Conservation (phyloP, 2,888 invertebrate species). For the Eristalis arbustorum region DNA sequence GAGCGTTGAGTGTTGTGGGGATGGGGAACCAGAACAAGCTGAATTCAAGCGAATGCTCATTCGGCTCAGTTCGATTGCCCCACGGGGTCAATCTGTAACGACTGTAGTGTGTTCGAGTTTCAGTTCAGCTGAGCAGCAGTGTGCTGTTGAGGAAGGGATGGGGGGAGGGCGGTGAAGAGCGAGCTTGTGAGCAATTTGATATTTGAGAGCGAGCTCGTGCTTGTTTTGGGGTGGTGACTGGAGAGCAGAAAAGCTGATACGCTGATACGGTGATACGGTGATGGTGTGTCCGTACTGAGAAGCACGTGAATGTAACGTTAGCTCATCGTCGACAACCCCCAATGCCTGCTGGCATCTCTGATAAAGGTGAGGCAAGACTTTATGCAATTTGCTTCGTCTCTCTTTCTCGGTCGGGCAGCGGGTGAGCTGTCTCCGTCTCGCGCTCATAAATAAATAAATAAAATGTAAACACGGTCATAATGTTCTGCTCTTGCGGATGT, state of each 20-base stretch:
- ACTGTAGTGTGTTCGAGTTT: not conserved
- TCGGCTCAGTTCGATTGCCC: not conserved
- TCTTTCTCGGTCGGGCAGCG: not conserved
- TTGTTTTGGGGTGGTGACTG: not conserved
- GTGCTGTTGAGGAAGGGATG: too few species aligned
- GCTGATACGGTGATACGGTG: too few species aligned
- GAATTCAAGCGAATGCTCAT: not conserved
- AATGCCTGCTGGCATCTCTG: not conserved
- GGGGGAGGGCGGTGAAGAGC: not conserved
- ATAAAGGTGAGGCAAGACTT: slow-evolving; percentile 33
- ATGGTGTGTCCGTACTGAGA: not conserved
- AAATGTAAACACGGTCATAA: slow-evolving; percentile 55
- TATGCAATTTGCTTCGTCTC: slow-evolving; percentile 12
- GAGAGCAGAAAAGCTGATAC: slow-evolving; percentile 22
- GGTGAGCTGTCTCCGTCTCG: not conserved
- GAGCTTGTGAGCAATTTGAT: not conserved
- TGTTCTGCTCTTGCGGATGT: slow-evolving; percentile 47
- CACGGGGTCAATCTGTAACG: not conserved
- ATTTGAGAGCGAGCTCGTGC: not conserved
- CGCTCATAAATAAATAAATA: slow-evolving; percentile 22
- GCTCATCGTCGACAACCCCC: not conserved
- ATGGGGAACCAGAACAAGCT: not conserved
- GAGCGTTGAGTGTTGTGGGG: not conserved
- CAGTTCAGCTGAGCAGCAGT: not conserved
- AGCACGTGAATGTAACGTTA: slow-evolving; percentile 57